Evolutionary conservation across 2,113 vertebrate species (phyloP), one percentile per base, ranked within the genome.

Genomic region (Epinephelus moara): DNA sequence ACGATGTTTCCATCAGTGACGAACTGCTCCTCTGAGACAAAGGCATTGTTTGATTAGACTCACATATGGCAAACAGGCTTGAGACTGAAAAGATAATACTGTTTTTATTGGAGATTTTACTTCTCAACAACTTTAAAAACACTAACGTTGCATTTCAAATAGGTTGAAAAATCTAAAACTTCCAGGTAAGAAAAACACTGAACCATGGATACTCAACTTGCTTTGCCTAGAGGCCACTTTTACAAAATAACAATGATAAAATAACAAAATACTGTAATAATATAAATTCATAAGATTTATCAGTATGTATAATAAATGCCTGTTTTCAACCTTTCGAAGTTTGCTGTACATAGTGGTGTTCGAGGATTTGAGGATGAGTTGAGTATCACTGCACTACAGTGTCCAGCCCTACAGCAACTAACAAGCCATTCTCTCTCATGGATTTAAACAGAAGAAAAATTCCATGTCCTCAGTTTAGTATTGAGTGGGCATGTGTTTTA

Each of bases 1-100:
- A 99, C 97, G 3, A 98, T 95, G 91, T 92, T 95, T 45, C 94
- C 92, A 89, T 99, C 97, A 4, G 95, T 95, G 82, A 99, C 88
- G 55, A 99, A 95, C 80, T 97, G 96, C 92, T 97, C 98, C 89
- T 99, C 98, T 99, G 93, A 69, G 6, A 84, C 62, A 84, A 47
- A 82, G 17, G 18, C 23, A 82, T 27, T 2, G 21, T 40, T 33
- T 61, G 42, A 89, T 61, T 19, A 60, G 21, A 80, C 57, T 60
- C 33, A 56, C 8, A 56, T 9, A 45, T 23, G 40, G 40, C 11
- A 45, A 49, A 25, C 3, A 59, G 33, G 2, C 17, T 27, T 10
- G 8, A 68, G n/a, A 49, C 12, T 21, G 21, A 49, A 37, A 68
- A 18, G 4, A 27, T 18, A 8, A 17, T 19, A 23, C 6, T 4